phyloP scores from a whole-genome alignment of 1,140 invertebrate genomes.

The Sminthurinus signatus region DNA sequence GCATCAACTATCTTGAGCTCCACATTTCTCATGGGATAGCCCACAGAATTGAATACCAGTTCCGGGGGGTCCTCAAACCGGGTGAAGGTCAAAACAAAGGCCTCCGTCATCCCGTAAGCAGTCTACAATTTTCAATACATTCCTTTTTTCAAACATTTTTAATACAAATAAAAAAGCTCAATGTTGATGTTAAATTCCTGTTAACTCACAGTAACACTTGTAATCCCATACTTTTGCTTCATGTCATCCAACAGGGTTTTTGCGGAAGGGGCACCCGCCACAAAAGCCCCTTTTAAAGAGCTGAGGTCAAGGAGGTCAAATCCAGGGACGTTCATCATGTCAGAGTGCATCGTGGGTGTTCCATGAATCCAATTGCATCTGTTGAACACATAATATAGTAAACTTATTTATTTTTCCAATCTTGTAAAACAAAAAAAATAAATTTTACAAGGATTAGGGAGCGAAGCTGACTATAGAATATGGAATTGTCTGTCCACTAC shows the following conservation, averaged over 20 bases:
- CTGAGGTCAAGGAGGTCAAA: constrained; percentile 46
- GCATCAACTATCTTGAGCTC: constrained; percentile 49
- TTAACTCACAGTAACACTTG: constrained; percentile 54
- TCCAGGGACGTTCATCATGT: constrained; percentile 56
- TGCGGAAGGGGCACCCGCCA: constrained; percentile 26
- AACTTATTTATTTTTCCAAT: too few species aligned
- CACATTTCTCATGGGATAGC: constrained; percentile 4
- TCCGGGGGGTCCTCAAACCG: constrained; percentile 6
- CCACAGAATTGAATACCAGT: neutral
- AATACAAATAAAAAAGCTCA: too few species aligned
- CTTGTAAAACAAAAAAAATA: too few species aligned
- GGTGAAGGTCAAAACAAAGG: constrained; percentile 3
- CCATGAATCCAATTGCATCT: constrained; percentile 75
- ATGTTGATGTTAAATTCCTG: too few species aligned
- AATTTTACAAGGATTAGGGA: too few species aligned
- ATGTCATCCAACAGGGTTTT: constrained; percentile 32
- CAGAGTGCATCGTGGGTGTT: constrained; percentile 95
- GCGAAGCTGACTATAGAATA: too few species aligned
- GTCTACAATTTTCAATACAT: too few species aligned
- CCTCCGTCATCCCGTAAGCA: constrained; percentile 25
- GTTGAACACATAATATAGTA: too few species aligned
- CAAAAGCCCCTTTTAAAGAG: constrained; percentile 42
- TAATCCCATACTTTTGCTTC: constrained; percentile 33
- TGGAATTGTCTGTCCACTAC: too few species aligned
- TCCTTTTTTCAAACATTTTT: too few species aligned